Evolutionary conservation across 2,113 vertebrate genomes (phyloP).

Genomic region (Rhombomys opimus): DNA sequence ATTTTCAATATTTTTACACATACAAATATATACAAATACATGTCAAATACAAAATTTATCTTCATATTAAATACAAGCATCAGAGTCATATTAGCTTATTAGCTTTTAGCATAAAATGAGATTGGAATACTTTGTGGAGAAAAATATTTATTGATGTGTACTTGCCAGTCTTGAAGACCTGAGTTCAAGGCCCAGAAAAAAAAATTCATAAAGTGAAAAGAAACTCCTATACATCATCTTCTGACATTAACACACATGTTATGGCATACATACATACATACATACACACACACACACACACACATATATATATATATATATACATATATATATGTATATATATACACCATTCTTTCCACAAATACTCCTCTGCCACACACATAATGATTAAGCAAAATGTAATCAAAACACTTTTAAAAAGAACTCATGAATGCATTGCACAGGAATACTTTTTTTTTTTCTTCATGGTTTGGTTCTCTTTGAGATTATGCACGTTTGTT

Average conservation of each 20-base stretch:
- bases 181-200: not conserved
- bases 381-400: not conserved
- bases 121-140: not conserved
- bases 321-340: no score
- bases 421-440: not conserved
- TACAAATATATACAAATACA: not conserved
- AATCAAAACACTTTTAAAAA: not conserved
- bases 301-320: not conserved
- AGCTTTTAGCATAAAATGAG: not conserved
- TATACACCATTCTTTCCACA: not conserved
- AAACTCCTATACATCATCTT: not conserved
- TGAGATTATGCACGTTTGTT: not conserved
- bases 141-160: not conserved
- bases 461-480: not conserved
- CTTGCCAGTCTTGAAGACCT: not conserved
- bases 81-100: not conserved
- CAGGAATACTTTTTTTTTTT: not conserved
- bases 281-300: no score
- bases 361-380: not conserved
- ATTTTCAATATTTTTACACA: not conserved
- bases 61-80: not conserved
- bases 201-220: not conserved
- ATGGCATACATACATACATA: no score
- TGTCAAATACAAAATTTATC: not conserved
- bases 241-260: not conserved